Conservation (phyloP, 2,113 vertebrate genomes). For the Pachycephala philippinensis region DNA sequence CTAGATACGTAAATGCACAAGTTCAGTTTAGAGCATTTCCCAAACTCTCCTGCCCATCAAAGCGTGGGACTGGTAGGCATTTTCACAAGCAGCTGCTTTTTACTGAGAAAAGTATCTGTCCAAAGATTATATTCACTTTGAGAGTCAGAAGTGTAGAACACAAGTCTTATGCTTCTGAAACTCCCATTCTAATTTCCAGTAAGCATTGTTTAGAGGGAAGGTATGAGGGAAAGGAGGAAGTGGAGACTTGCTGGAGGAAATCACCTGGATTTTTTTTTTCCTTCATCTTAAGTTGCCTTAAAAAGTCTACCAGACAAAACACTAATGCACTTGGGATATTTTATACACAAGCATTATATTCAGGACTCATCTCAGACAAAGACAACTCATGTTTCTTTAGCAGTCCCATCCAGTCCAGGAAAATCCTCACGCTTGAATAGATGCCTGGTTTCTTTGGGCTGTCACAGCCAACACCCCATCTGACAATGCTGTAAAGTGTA, state of each 20-base stretch:
- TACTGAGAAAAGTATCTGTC: neutral
- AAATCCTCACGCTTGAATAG: neutral
- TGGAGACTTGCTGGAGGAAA: neutral
- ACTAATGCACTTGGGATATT: neutral
- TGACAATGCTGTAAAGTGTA: neutral
- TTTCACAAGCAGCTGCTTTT: neutral
- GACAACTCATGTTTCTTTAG: neutral
- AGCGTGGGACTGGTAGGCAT: neutral
- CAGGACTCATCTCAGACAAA: neutral
- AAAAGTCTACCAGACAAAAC: neutral
- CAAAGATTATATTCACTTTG: neutral
- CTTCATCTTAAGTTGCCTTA: neutral
- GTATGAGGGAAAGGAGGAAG: neutral
- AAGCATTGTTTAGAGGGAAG: neutral
- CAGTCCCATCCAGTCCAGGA: conserved; percentile 4
- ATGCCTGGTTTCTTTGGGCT: neutral
- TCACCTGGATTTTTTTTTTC: neutral
- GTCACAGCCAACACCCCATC: neutral
- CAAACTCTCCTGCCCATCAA: neutral
- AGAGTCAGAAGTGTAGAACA: neutral
- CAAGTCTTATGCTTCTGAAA: neutral
- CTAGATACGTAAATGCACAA: neutral
- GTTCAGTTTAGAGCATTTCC: neutral
- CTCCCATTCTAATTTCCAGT: neutral
- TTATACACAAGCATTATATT: neutral